Evolutionary conservation across 2,797 vertebrate genomes (phyloP), one percentile per base, ranked within the genome.

Genomic region (Ptychobarbus kaznakovi): DNA sequence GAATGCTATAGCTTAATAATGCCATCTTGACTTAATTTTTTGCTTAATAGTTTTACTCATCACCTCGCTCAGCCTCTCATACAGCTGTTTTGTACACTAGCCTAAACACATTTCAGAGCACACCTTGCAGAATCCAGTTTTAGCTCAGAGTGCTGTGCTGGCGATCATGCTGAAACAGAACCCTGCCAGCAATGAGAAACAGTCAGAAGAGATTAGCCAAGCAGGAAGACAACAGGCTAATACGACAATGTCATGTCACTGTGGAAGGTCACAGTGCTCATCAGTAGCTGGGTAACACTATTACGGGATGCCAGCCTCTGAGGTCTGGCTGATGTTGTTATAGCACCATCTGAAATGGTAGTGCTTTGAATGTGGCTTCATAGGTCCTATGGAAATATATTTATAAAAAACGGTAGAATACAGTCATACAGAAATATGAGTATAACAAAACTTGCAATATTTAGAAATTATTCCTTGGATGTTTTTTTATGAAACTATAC

Each of bases 211-310:
- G 87, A 91, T 91, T 88, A 79, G 85, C 86, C 49, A 82, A 82
- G 72, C 44, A 49, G 81, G 83, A 84, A 88, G 83, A 81, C 70
- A 69, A 63, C 87, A 80, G 74, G 70, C 85, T 89, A 88, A 90
- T 85, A 83, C 84, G 87, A 90, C 85, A 89, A 72, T 84, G 88
- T 87, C 73, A 86, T 89, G 84, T 91, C 89, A 85, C 76, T 77
- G 70, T 86, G 69, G 44, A 83, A 86, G 80, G 89, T 88, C 84
- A 76, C 68, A 25, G 12, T 63, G 88, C 81, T 85, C 80, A 86
- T 90, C 73, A 84, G 86, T 49, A 56, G 68, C 65, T 81, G 65
- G 12, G 35, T 89, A 89, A 89, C 80, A 53, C 22, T 28, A 80
- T 86, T 88, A 90, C 73, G 68, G 65, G 88, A 90, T 86, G 32